Evolutionary conservation across 2,113 vertebrate species (phyloP), one percentile per base, ranked within the genome.

Genomic region (Burhinus oedicnemus): DNA sequence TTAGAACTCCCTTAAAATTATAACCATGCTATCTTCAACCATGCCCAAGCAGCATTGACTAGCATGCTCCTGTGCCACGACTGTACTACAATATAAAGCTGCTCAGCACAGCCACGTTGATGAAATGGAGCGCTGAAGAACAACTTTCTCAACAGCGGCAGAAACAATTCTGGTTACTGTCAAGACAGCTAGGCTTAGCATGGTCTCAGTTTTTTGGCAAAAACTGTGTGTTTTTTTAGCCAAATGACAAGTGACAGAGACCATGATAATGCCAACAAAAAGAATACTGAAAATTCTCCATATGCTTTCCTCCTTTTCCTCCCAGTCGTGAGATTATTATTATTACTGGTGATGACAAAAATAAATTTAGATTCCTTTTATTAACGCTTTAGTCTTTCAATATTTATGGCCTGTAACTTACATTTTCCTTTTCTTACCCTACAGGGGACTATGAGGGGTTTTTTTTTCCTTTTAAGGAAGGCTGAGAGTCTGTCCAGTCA

Each of bases 211-310:
- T 45, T 72, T 60, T 64, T 75, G 38, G 51, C 57, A 87, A 92
- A 89, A 87, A 6, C 7, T 25, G 14, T 5, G 4, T 36, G 12
- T 69, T 89, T 36, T 65, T 96, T 76, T 71, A 93, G 70, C n/a
- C 75, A 96, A 93, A 93, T 22, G 61, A 86, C 81, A 91, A 95
- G 77, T 76, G 62, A 61, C 11, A 80, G 57, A 72, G 47, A 78
- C 15, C 3, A 1, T 5, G 9, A 75, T 25, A 76, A 61, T 14
- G 20, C 52, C 47, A 85, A 51, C 12, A 11, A 44, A 60, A 62
- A 66, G 58, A 68, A n/a, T 3, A n/a, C 21, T 61, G 68, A 83
- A 94, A 94, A 78, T 69, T 79, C 55, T 84, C 29, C 26, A 49
- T 16, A 68, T 45, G 12, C 14, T 52, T 94, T 81, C 42, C 17